Base-by-base conservation (phyloP, 1,140 invertebrate species). In the Nephila pilipes region DNA sequence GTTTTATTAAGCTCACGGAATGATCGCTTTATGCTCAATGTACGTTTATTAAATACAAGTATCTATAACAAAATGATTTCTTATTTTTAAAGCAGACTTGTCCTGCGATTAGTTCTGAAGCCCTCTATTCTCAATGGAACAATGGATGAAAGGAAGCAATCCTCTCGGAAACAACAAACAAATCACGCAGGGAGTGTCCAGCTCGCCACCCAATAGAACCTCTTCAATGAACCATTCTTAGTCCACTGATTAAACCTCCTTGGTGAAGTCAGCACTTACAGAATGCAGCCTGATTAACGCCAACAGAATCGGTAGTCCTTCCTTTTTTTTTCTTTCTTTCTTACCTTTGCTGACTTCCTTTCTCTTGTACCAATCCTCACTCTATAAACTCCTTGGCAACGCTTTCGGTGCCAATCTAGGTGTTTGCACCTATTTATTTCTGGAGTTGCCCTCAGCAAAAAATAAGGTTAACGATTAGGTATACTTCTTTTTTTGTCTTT, bases 151-250 rank as follows among this genome's bases (percentile, higher is more conserved):
- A 60, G 29, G 55, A 60, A 25, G 57, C 32, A 87, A 60, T n/a
- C 14, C 69, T 32, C 18, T 36, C 6, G 85, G 25, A 87, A 87
- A 58, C 85, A 60, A 87, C 85, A 90, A 90, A 90, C 88, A 90
- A 90, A 90, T 90, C 88, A 90, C 69, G 25, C n/a, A 25, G 36
- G 54, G 65, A 25, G 65, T 79, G 88, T 87, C 58, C 55, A 87
- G 65, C 54, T 38, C 65, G 38, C 54, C 32, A 29, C 12, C 36
- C 60, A 69, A 85, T 92, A 92, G 60, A 92, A 92, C 65, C 55
- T 85, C 90, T 63, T 92, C 90, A 85, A 92, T 92, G 90, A 92
- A 75, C 90, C 90, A 85, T 92, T 85, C 90, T 92, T 85, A 92
- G 81, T 25, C 55, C 60, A 54, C 90, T 92, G 90, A 92, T 92